These are phyloP conservation scores for Podarcis raffonei DNA, from an alignment of 2,113 vertebrate genomes.

Conservation along the genomic window DNA sequence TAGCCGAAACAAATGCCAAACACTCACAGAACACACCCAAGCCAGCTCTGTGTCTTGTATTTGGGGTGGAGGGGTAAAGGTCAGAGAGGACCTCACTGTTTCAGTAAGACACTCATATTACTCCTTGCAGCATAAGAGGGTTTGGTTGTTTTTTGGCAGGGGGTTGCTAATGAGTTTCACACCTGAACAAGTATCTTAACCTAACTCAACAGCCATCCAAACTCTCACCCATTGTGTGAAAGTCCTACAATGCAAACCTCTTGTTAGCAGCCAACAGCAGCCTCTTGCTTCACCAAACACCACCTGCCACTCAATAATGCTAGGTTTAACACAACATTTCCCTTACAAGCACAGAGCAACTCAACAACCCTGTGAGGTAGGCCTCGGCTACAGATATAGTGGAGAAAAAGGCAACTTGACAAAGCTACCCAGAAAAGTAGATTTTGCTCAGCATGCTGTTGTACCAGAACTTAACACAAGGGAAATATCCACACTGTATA, in stretches of 20 bases:
- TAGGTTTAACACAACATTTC: neutral
- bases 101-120: neutral
- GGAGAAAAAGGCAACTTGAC: neutral
- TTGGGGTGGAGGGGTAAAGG: neutral
- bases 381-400: neutral
- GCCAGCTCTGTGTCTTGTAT: neutral
- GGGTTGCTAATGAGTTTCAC: neutral
- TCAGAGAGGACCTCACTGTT: neutral
- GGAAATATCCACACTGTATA: neutral
- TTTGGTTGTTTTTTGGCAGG: no score
- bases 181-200: neutral
- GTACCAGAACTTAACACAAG: neutral
- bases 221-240: neutral
- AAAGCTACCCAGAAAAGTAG: neutral
- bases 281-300: neutral
- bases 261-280: neutral
- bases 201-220: neutral
- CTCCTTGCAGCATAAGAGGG: neutral
- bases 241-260: neutral
- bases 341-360: neutral
- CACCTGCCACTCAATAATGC: neutral
- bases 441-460: neutral
- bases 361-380: neutral
- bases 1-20: neutral
- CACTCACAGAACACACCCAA: neutral